Base-by-base conservation (phyloP, 2,888 invertebrate genomes). In the Lasioglossum morio region DNA sequence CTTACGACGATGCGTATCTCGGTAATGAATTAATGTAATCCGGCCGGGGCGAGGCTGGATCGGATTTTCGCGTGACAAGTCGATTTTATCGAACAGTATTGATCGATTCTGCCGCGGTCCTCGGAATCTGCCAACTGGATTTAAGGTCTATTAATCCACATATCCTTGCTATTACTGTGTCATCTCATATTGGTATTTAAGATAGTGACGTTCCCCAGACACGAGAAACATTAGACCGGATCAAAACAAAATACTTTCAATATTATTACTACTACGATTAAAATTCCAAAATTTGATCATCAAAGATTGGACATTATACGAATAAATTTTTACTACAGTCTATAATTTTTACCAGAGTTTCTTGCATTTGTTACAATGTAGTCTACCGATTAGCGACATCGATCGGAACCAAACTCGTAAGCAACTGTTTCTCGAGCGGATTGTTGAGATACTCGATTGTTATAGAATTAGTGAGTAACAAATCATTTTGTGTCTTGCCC, bases 21-120 rank as follows among this genome's bases (percentile, higher is more conserved):
- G 53, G 4, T 69, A 81, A 83, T 81, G 85, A 85, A 86, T 87
- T 87, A 86, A 82, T 76, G 72, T 30, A 76, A 81, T 70, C 66
- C 66, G 30, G 57, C 81, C 73, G 37, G 46, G 16, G 74, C 30
- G 75, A 46, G 75, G 40, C 60, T 73, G 72, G 82, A 85, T 81
- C 75, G 63, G 73, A 82, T 79, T 82, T 76, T 78, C 77, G 57
- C 75, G 60, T 43, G 79, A 82, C 78, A 81, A 85, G 82, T 80
- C 86, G 78, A 82, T 78, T 87, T 79, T 72, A 82, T 87, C 63
- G 30, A 19, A 8, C 19, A 30, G 19, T 3, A 63, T 30, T 63
- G 63, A 30, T 63, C 63, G 63, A 63, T 63, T 16, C 63, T 63
- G 19, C 14, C 19, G 30, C 8, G 8, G 19, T 30, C 30, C 30